phyloP scores from a whole-genome alignment of 2,113 vertebrate species.

The Carassius carassius region DNA sequence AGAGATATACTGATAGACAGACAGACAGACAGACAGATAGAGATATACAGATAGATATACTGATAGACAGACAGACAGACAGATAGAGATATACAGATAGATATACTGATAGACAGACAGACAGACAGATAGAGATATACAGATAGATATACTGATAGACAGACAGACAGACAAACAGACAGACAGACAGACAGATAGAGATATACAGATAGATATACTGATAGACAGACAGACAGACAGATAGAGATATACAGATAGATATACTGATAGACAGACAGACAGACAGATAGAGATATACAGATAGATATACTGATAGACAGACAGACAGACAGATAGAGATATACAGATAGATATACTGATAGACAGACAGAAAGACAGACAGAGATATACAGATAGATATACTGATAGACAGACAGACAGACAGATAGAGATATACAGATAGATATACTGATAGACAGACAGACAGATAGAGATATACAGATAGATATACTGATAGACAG shows the following conservation, averaged over 20 bases:
- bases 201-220: too few relatives aligned
- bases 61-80: not conserved
- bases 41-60: too few relatives aligned
- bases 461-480: not conserved
- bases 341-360: not conserved
- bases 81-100: not conserved
- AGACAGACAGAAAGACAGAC: not conserved
- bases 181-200: not conserved
- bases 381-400: too few relatives aligned
- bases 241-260: too few relatives aligned
- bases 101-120: accelerated
- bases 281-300: too few relatives aligned
- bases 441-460: accelerated
- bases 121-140: not conserved
- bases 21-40: not conserved
- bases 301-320: not conserved
- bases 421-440: not conserved
- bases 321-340: not conserved
- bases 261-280: too few relatives aligned
- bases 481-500: not conserved
- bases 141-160: accelerated
- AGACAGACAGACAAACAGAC: accelerated
- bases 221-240: too few relatives aligned
- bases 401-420: not conserved
- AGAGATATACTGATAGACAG: not conserved